Evolutionary conservation across 2,888 invertebrate genomes (phyloP), one percentile per base, ranked within the genome.

Genomic region (Drosophila bunnanda): DNA sequence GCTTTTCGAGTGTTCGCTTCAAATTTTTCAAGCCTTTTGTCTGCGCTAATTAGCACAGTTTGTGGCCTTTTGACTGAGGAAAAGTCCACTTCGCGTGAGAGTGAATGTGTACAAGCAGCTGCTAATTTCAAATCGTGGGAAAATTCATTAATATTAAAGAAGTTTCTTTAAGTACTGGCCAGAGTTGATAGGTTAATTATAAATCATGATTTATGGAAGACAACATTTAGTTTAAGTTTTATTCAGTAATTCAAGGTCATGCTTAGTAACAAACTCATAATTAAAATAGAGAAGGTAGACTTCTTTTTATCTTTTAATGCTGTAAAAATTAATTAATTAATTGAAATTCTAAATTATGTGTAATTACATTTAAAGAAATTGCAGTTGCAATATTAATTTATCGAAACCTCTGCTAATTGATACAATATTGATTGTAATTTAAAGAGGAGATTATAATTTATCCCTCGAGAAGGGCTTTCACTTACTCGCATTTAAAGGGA

Each of bases 11-110:
- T 66, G 70, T 60, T 71, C 62, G 71, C 53, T 67, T 80, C 65
- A 77, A 32, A 38, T 60, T 61, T 66, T 73, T 43, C 46, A 60
- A 77, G 68, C 54, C 77, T 70, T 81, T 86, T 86, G 84, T 86
- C 79, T 75, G 46, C 44, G 71, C 83, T 82, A 82, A 82, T 82
- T 82, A 82, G 81, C 87, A 74, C 79, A 79, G 84, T 66, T 83
- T 83, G 84, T 81, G 81, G 84, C 79, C 77, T 80, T 71, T 74
- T 79, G 62, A 43, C 64, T 52, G 52, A 53, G 50, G 43, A 44
- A 52, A 44, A 30, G 50, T 15, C 15, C 9, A 17, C 41, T 15
- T 32, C 17, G 54, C 1, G 2, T 4, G 10, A 32, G 17, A n/a
- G 53, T 17, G 6, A 8, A 7, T 30, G 10, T 61, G 5, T 38